These are phyloP conservation scores for Spheniscus humboldti DNA, from an alignment of 2,797 vertebrate species.

Conservation along the genomic window DNA sequence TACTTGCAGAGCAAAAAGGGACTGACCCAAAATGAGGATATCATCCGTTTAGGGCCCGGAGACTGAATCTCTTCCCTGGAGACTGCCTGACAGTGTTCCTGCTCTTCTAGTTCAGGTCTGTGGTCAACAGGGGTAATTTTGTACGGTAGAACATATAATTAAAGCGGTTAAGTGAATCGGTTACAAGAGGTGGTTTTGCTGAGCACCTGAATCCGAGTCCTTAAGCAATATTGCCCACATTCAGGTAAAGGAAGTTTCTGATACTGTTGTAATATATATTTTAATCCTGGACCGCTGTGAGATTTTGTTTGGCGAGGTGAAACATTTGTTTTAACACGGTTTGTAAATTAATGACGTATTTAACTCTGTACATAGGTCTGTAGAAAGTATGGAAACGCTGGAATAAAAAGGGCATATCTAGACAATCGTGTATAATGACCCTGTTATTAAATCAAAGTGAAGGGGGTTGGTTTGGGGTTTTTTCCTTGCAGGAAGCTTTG, in stretches of 20 bases:
- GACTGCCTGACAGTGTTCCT: neutral
- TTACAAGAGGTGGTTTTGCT: neutral
- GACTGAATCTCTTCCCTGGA: neutral
- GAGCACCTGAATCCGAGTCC: neutral
- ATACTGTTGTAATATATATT: constrained; percentile 1
- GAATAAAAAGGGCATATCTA: constrained; percentile 40
- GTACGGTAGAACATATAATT: neutral
- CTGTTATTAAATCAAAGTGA: neutral
- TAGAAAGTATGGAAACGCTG: constrained; percentile 22
- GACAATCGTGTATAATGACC: neutral
- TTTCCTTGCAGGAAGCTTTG: neutral
- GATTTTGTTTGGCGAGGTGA: neutral
- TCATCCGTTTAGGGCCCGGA: neutral
- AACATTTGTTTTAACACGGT: constrained; percentile 8
- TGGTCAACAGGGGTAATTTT: neutral
- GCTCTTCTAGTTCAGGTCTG: neutral
- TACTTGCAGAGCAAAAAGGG: neutral
- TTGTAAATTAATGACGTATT: constrained; percentile 47
- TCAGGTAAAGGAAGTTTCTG: constrained; percentile 8
- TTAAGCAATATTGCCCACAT: neutral
- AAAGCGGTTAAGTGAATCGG: neutral
- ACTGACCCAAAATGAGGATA: neutral
- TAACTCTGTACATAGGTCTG: constrained; percentile 50
- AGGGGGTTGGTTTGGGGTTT: neutral
- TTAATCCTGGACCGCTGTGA: neutral